Percentiles rank a stretch among this genome's conserved stretches.
These are phyloP conservation scores for Platypus cylindrus DNA, from an alignment of 2,888 invertebrate species.

Conservation along the genomic window DNA sequence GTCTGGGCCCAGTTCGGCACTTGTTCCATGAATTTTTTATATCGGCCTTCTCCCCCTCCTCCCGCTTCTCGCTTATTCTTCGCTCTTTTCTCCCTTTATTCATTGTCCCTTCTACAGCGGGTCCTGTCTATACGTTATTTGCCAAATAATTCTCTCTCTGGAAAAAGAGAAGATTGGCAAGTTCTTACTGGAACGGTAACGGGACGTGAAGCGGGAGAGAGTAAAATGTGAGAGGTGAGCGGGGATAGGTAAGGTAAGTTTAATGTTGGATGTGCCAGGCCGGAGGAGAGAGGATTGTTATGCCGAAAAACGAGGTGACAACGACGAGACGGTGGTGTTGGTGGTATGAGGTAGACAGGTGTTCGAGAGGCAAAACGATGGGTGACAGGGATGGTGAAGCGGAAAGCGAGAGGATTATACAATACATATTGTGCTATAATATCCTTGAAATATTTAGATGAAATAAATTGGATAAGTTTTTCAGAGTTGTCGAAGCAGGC, in stretches of 20 bases:
- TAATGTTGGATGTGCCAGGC: no score
- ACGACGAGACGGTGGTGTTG: conserved; percentile 9
- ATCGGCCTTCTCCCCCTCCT: conserved; percentile 1
- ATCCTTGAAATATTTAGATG: no score
- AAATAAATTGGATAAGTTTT: no score
- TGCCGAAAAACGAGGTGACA: conserved; percentile 13
- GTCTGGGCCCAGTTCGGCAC: conserved; percentile 15
- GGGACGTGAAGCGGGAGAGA: neutral
- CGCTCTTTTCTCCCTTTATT: neutral
- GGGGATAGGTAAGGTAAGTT: no score
- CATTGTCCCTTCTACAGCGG: neutral
- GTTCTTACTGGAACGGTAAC: neutral
- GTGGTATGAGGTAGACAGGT: conserved; percentile 9
- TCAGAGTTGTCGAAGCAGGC: no score
- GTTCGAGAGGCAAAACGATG: conserved; percentile 4
- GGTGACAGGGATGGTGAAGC: no score
- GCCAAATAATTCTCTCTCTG: no score
- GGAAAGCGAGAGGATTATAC: no score
- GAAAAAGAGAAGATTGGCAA: no score
- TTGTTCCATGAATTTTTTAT: conserved; percentile 17
- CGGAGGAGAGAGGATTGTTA: conserved; percentile 1
- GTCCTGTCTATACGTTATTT: neutral
- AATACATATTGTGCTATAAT: no score
- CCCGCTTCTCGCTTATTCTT: neutral
- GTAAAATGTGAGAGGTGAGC: conserved; percentile 1